These are phyloP conservation scores for Bhutanitis thaidina DNA, from an alignment of 2,888 invertebrate genomes.

Conservation along the genomic window DNA sequence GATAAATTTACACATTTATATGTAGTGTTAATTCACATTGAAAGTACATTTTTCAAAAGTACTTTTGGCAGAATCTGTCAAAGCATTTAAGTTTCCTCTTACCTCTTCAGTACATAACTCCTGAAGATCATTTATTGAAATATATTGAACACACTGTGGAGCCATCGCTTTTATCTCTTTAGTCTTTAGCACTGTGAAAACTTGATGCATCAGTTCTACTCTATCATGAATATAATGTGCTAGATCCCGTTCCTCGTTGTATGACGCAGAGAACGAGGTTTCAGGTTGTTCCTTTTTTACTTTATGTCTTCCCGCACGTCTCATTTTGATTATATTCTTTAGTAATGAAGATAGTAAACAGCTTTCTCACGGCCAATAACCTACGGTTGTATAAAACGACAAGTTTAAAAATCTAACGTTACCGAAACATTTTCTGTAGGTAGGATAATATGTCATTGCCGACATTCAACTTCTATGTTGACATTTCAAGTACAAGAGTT, in stretches of 20 bases:
- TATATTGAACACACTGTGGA: slow-evolving; percentile 69
- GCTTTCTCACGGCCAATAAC: too few species aligned
- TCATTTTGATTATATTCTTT: slow-evolving; percentile 20
- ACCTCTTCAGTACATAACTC: slow-evolving; percentile 82
- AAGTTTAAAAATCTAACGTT: too few species aligned
- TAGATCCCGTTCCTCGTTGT: slow-evolving; percentile 68
- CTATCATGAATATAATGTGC: slow-evolving; percentile 80
- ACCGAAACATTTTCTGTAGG: neutral
- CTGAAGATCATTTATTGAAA: slow-evolving; percentile 74
- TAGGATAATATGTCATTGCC: slow-evolving; percentile 1
- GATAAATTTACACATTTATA: too few species aligned
- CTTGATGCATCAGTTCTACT: slow-evolving; percentile 80
- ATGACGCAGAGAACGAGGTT: slow-evolving; percentile 33
- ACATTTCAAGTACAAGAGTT: neutral
- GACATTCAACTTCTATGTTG: neutral
- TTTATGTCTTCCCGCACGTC: slow-evolving; percentile 28
- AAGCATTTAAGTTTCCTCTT: neutral
- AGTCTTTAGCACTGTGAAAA: slow-evolving; percentile 77
- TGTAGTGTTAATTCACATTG: too few species aligned
- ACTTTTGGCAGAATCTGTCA: too few species aligned
- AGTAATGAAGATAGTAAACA: too few species aligned
- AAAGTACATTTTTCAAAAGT: too few species aligned
- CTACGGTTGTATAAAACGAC: too few species aligned
- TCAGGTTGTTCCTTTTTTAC: slow-evolving; percentile 29
- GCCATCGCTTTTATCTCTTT: slow-evolving; percentile 79